Evolutionary conservation across 2,113 vertebrate genomes (phyloP).

Genomic region (Pampusana beccarii): DNA sequence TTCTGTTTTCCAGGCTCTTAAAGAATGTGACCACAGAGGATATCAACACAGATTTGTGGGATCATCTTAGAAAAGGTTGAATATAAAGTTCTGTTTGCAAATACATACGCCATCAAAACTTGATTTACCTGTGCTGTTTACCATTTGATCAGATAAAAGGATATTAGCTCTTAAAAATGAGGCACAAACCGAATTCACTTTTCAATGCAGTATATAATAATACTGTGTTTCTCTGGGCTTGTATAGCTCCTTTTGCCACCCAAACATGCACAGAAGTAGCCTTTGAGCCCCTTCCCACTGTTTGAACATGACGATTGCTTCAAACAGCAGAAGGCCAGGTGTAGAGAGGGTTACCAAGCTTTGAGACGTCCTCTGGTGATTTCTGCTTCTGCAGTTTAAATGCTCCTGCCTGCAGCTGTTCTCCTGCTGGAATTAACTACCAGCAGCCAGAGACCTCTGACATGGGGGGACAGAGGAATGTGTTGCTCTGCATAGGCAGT

Average conservation of each 20-base stretch:
- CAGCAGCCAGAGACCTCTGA: background rate
- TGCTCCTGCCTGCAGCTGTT: background rate
- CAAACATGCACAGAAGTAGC: background rate
- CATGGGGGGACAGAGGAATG: background rate
- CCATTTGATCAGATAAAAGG: conserved; percentile 66
- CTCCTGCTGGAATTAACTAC: background rate
- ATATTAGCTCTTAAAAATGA: conserved; percentile 62
- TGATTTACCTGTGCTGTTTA: conserved; percentile 57
- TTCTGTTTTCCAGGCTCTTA: conserved; percentile 16
- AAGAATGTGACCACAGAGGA: conserved; percentile 46
- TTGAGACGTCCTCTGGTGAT: background rate
- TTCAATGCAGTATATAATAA: background rate
- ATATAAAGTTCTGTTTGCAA: conserved; percentile 60
- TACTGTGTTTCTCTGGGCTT: background rate
- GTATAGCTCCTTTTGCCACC: background rate
- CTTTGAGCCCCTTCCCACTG: background rate
- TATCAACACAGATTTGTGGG: conserved; percentile 48
- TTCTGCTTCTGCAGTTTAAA: background rate
- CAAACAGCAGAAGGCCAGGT: background rate
- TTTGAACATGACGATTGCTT: background rate
- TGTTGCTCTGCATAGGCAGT: background rate
- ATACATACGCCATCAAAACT: conserved; percentile 45
- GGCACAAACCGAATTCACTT: conserved; percentile 50
- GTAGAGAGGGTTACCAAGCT: background rate
- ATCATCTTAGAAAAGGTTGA: conserved; percentile 42